Conservation (phyloP, 2,888 invertebrate species). For the Nasonovia ribisnigri region DNA sequence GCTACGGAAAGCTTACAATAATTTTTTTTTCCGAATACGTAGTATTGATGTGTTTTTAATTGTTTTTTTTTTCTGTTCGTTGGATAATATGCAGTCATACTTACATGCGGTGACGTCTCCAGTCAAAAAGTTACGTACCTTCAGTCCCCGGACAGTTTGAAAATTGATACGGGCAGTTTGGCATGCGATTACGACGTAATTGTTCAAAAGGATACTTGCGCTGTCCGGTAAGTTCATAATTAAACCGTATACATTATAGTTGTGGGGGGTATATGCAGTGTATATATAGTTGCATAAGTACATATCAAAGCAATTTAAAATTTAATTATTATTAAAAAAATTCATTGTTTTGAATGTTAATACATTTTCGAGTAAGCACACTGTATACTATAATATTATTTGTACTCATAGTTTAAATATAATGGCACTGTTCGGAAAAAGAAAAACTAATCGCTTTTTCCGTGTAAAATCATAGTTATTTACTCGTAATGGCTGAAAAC, state of each 20-base stretch:
- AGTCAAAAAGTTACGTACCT: slow-evolving; percentile 69
- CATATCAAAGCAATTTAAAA: background rate
- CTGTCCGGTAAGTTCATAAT: slow-evolving; percentile 68
- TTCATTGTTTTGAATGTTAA: background rate
- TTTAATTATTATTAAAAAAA: background rate
- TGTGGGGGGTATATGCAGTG: too few relatives aligned
- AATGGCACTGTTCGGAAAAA: background rate
- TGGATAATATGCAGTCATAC: slow-evolving; percentile 68
- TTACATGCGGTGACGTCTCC: slow-evolving; percentile 69
- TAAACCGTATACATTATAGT: background rate
- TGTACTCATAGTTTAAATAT: background rate
- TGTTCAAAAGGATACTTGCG: slow-evolving; percentile 69
- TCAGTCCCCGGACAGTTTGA: slow-evolving; percentile 69
- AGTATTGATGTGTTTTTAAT: background rate
- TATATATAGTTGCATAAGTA: too few relatives aligned
- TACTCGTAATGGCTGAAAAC: background rate
- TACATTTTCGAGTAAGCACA: background rate
- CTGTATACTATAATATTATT: background rate
- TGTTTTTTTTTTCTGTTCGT: background rate
- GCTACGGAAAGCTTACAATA: background rate
- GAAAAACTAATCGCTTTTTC: background rate
- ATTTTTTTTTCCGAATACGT: background rate
- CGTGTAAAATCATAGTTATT: background rate
- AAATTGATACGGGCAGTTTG: slow-evolving; percentile 68
- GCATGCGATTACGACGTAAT: slow-evolving; percentile 70